Conservation (phyloP, 1,140 invertebrate species). For the Orius laevigatus region DNA sequence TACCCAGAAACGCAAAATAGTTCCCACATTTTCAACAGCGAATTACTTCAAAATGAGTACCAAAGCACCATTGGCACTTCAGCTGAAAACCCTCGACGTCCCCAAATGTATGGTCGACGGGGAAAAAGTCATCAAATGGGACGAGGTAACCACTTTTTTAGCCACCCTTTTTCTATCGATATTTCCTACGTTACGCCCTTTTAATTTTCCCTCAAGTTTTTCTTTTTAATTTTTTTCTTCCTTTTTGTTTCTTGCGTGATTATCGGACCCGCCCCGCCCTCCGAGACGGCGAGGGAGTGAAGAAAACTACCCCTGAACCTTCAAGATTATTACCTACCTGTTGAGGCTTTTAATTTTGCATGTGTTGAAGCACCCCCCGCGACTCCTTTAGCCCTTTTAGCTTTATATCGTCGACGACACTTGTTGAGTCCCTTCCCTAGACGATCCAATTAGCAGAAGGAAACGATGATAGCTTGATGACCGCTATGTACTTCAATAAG, state of each 20-base stretch:
- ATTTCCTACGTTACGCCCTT: conserved; percentile 1
- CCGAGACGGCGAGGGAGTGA: background rate
- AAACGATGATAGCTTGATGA: too few species aligned
- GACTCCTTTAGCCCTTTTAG: background rate
- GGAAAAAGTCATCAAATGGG: conserved; percentile 94
- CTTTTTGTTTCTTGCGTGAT: too few species aligned
- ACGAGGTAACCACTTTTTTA: conserved; percentile 51
- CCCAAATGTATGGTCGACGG: conserved; percentile 72
- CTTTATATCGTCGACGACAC: background rate
- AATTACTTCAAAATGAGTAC: background rate
- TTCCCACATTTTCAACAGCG: too few species aligned
- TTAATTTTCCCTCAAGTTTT: background rate
- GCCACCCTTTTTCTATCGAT: background rate
- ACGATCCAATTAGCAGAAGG: background rate
- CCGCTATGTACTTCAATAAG: too few species aligned
- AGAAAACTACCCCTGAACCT: background rate
- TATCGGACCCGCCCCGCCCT: background rate
- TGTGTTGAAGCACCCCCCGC: background rate
- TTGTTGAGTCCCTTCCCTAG: background rate
- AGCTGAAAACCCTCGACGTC: conserved; percentile 57
- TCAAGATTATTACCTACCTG: conserved; percentile 10
- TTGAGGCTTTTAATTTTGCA: conserved; percentile 12
- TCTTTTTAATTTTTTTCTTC: background rate
- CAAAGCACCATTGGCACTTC: conserved; percentile 10
- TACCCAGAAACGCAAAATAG: too few species aligned